These are phyloP conservation scores for Cryptocheilus praepositus DNA, from an alignment of 2,888 invertebrate species.

Conservation along the genomic window DNA sequence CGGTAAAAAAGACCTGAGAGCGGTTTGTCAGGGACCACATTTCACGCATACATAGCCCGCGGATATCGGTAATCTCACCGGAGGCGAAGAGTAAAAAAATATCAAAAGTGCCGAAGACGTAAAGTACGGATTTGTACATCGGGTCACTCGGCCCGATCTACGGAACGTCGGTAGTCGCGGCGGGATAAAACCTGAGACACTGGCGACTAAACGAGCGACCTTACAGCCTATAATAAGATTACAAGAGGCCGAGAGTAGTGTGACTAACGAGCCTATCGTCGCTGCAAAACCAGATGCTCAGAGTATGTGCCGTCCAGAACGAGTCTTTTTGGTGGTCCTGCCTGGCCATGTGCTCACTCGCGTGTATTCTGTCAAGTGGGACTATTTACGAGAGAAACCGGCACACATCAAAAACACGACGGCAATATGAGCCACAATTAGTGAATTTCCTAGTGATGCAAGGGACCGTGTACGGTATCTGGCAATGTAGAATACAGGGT, in stretches of 20 bases:
- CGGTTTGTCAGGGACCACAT: no score
- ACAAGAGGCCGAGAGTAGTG: conserved; percentile 51
- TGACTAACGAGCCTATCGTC: conserved; percentile 69
- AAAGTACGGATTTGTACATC: background rate
- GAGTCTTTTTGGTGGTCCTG: conserved; percentile 54
- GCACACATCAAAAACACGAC: conserved; percentile 44
- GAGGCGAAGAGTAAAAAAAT: background rate
- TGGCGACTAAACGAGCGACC: conserved; percentile 22
- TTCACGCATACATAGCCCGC: no score
- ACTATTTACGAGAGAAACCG: conserved; percentile 50
- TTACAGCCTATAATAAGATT: conserved; percentile 49
- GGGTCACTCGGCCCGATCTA: background rate
- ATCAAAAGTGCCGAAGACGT: conserved; percentile 4
- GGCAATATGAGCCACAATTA: conserved; percentile 34
- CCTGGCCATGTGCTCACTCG: conserved; percentile 49
- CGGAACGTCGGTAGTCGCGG: background rate
- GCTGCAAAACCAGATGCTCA: conserved; percentile 59
- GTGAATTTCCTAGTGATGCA: conserved; percentile 25
- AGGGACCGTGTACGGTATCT: no score
- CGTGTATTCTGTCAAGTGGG: conserved; percentile 30
- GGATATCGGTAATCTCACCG: background rate
- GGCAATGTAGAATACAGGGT: no score
- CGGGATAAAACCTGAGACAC: conserved; percentile 36
- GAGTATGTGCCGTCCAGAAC: conserved; percentile 50
- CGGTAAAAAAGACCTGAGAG: no score